Evolutionary conservation across 2,797 vertebrate genomes (phyloP).

Genomic region (Eulemur coronatus): DNA sequence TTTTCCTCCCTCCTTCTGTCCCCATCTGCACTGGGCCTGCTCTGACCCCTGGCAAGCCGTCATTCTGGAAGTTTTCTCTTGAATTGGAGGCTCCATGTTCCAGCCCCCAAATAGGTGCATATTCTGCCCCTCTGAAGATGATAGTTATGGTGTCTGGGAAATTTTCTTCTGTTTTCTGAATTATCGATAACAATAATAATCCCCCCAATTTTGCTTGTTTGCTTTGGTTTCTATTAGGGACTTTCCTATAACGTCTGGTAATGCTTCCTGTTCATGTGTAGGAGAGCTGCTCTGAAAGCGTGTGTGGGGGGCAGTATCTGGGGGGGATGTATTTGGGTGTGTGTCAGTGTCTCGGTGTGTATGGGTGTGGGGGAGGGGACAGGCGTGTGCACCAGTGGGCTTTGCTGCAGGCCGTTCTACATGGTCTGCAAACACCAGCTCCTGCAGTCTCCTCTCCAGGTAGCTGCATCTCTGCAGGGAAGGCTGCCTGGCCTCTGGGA

Average conservation of each 20-base stretch:
- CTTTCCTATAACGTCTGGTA: not conserved
- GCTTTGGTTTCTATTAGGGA: not conserved
- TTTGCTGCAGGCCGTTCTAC: not conserved
- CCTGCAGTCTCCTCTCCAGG: not conserved
- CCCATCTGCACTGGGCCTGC: not conserved
- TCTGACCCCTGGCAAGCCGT: not conserved
- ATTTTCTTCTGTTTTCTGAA: not conserved
- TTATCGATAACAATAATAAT: not conserved
- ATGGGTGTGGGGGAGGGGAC: not conserved
- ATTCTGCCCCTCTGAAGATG: not conserved
- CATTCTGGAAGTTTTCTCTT: not conserved
- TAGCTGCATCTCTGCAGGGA: not conserved
- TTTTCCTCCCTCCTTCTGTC: not conserved
- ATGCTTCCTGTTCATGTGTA: not conserved
- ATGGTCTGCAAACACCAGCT: not conserved
- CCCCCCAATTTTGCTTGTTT: not conserved
- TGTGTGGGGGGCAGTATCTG: not conserved
- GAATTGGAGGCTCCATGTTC: not conserved
- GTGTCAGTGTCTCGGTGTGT: not conserved
- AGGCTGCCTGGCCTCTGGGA: not conserved
- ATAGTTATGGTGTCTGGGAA: not conserved
- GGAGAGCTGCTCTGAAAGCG: not conserved
- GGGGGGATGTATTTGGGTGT: too few species aligned
- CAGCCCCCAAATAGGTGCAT: not conserved
- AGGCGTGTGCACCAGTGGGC: not conserved